These are phyloP conservation scores for Mola mola DNA, from an alignment of 2,113 vertebrate genomes.

Conservation along the genomic window DNA sequence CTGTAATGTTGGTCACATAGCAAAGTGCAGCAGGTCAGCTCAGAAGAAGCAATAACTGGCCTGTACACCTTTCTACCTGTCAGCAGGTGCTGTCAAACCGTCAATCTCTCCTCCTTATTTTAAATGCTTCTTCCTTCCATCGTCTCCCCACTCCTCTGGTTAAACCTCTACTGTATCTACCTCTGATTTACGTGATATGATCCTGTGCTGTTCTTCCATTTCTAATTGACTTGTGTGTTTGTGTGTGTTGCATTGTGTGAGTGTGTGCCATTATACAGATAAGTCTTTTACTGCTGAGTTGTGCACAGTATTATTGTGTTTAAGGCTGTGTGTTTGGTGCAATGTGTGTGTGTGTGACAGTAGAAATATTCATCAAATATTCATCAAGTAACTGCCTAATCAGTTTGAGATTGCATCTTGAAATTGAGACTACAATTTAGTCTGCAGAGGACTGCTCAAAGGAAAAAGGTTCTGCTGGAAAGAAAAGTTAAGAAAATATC, in stretches of 20 bases:
- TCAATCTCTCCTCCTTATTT: slow-evolving; percentile 60
- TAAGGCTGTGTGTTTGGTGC: slow-evolving; percentile 29
- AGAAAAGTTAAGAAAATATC: too few species aligned
- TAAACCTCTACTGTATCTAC: slow-evolving; percentile 11
- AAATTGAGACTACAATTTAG: slow-evolving; percentile 18
- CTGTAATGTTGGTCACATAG: slow-evolving; percentile 58
- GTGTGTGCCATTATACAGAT: slow-evolving; percentile 14
- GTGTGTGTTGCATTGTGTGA: slow-evolving; percentile 4
- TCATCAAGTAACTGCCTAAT: slow-evolving; percentile 34
- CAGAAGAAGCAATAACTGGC: slow-evolving; percentile 58
- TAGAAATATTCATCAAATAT: too few species aligned
- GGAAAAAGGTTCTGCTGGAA: too few species aligned
- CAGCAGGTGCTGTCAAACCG: slow-evolving; percentile 69
- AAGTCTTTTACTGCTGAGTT: slow-evolving; percentile 14
- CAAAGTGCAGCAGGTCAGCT: slow-evolving; percentile 64
- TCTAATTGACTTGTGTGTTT: too few species aligned
- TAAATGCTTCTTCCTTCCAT: slow-evolving; percentile 28
- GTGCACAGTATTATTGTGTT: slow-evolving; percentile 12
- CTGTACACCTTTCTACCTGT: slow-evolving; percentile 59
- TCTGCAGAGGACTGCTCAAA: slow-evolving; percentile 37
- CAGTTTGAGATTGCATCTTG: slow-evolving; percentile 26
- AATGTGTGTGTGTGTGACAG: slow-evolving; percentile 22
- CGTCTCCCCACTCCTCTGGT: slow-evolving; percentile 13
- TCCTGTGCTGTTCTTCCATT: slow-evolving; percentile 9
- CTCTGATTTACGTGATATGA: slow-evolving; percentile 49